Evolutionary conservation across 2,888 invertebrate genomes (phyloP), one percentile per base, ranked within the genome.

Genomic region (Cryptocheilus praepositus): DNA sequence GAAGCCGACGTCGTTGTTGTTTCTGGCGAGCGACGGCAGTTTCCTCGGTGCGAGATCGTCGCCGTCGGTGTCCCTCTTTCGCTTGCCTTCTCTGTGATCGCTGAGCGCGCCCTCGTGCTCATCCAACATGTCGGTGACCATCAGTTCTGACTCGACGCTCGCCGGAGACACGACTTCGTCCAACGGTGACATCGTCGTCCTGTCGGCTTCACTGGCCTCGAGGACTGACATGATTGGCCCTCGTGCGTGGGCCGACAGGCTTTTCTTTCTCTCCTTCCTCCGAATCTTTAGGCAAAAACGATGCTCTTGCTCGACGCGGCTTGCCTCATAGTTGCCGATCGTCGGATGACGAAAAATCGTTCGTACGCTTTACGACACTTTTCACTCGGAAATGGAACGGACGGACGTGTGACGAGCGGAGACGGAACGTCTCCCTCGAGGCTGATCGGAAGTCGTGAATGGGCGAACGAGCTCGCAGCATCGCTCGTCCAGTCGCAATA

Each of bases 1-100:
- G 71, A 88, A 88, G 36, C 83, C 81, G 36, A 88, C 88, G 78
- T 88, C 88, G 74, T 88, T 88, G 79, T 88, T 88, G 60, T 81
- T 78, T 53, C 74, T 71, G 56, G 83, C 64, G 55, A 87, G 73
- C 8, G 85, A 82, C 18, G 88, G 83, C 63, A 88, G 76, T 76
- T 88, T 88, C 70, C 87, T 81, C 28, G 84, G 81, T 43, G 77
- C 77, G n/a, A 87, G 76, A 28, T 83, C 84, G 18, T 84, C 86
- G 58, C 78, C 82, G 45, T 84, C 81, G 21, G 82, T 80, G 67
- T 85, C 81, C 66, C 84, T 81, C 67, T 87, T 87, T n/a, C 87
- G 79, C 65, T 86, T 88, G 51, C 68, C 74, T 43, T 74, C 77
- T 73, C 81, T 67, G 22, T 79, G 80, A 0, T 53, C 75, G 45